These are phyloP conservation scores for Macropodus opercularis DNA, from an alignment of 2,797 vertebrate genomes.

Conservation along the genomic window DNA sequence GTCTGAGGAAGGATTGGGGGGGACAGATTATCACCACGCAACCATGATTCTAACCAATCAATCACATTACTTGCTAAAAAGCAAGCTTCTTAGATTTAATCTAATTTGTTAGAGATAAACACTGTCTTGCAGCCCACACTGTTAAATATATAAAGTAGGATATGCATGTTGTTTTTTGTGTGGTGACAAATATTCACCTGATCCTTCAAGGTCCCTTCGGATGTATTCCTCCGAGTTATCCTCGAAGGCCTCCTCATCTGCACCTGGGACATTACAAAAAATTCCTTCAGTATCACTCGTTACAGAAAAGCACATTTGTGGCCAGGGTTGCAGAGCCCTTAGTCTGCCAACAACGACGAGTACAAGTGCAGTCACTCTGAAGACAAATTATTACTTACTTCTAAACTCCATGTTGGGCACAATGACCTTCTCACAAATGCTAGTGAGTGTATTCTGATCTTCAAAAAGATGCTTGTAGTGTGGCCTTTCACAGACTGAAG, in stretches of 20 bases:
- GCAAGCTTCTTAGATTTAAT: background rate
- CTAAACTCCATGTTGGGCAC: conserved; percentile 99
- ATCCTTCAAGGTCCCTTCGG: conserved; percentile 96
- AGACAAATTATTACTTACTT: conserved; percentile 82
- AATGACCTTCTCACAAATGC: conserved; percentile 99
- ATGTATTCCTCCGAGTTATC: conserved; percentile 99
- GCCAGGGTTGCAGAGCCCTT: background rate
- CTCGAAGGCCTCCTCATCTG: conserved; percentile 99
- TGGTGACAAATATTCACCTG: conserved; percentile 81
- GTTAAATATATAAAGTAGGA: background rate
- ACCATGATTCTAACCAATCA: background rate
- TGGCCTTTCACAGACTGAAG: conserved; percentile 96
- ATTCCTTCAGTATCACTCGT: conserved; percentile 21
- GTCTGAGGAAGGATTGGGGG: conserved; percentile 76
- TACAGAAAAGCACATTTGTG: background rate
- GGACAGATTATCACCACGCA: background rate
- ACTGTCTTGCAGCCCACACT: background rate
- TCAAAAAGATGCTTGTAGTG: conserved; percentile 99
- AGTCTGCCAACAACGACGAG: conserved; percentile 2
- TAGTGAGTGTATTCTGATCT: conserved; percentile 95
- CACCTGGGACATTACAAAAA: conserved; percentile 81
- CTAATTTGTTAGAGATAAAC: background rate
- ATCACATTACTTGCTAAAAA: too few species aligned
- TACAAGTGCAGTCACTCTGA: background rate
- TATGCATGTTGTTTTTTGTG: background rate